A percentile compares a stretch with the other conserved stretches of the same genome.
Conservation (phyloP, 1,140 invertebrate species). For the Tetramorium alpestre region DNA sequence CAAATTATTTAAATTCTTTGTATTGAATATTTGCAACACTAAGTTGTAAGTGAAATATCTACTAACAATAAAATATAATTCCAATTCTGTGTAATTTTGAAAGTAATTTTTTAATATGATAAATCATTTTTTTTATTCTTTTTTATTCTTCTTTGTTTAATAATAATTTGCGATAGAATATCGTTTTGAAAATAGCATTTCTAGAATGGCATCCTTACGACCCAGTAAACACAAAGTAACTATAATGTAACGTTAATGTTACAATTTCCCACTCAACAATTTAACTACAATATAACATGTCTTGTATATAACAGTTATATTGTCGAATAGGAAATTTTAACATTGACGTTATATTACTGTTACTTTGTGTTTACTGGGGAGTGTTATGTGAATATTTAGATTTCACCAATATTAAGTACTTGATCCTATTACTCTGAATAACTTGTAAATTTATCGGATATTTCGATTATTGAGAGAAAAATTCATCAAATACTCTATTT, state of each 20-base stretch:
- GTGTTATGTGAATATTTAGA: not conserved
- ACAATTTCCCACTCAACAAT: too few relatives aligned
- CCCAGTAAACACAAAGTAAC: too few relatives aligned
- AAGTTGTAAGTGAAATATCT: not conserved
- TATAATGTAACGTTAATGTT: too few relatives aligned
- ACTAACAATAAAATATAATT: not conserved
- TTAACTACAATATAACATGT: too few relatives aligned
- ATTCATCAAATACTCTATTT: not conserved
- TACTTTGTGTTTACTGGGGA: too few relatives aligned
- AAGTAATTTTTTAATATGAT: not conserved
- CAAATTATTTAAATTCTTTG: not conserved
- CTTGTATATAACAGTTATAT: too few relatives aligned
- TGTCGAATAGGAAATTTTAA: too few relatives aligned
- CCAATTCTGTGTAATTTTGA: not conserved
- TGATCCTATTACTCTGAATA: not conserved
- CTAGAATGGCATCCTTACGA: not conserved
- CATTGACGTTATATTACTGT: too few relatives aligned
- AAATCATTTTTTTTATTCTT: not conserved
- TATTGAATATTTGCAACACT: not conserved
- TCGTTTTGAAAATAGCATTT: not conserved
- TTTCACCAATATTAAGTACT: not conserved
- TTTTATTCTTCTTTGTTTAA: too few relatives aligned
- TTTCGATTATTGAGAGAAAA: not conserved
- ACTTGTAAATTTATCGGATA: conserved; percentile 31
- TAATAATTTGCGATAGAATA: not conserved